A percentile compares a stretch with the other conserved stretches of the same genome.
Conservation (phyloP, 2,797 vertebrate genomes). For the Hoplostethus atlanticus region DNA sequence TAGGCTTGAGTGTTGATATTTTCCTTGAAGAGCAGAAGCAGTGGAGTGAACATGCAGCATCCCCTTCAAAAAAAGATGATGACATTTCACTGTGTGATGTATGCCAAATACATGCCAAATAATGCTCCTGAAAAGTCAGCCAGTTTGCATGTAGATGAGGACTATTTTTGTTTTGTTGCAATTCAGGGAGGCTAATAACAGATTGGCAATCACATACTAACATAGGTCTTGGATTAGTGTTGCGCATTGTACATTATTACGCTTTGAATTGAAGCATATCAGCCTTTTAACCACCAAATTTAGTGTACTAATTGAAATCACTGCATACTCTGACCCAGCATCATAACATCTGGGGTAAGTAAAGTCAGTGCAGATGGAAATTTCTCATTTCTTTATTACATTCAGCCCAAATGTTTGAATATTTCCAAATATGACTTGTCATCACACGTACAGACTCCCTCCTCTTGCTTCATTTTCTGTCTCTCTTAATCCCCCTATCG, state of each 20-base stretch:
- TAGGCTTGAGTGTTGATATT: too few relatives aligned
- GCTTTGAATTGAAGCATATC: neutral
- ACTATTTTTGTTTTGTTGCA: constrained; percentile 9
- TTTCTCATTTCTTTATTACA: too few relatives aligned
- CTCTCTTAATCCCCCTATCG: constrained; percentile 25
- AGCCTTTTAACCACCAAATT: neutral
- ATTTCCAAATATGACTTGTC: too few relatives aligned
- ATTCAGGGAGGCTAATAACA: neutral
- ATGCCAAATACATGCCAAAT: constrained; percentile 5
- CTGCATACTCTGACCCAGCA: too few relatives aligned
- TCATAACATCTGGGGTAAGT: too few relatives aligned
- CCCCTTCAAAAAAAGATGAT: neutral
- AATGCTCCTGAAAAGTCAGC: too few relatives aligned
- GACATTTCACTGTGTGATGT: neutral
- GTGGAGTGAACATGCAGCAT: neutral
- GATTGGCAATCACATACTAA: neutral
- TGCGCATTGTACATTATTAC: neutral
- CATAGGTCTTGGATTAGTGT: neutral
- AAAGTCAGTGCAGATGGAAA: too few relatives aligned
- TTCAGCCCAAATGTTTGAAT: too few relatives aligned
- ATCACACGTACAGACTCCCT: neutral
- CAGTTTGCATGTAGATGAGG: constrained; percentile 24
- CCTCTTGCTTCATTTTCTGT: constrained; percentile 45
- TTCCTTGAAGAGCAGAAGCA: neutral
- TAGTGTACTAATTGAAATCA: neutral